These are phyloP conservation scores for Cavia aperea DNA, from an alignment of 2,113 vertebrate genomes.

Conservation along the genomic window DNA sequence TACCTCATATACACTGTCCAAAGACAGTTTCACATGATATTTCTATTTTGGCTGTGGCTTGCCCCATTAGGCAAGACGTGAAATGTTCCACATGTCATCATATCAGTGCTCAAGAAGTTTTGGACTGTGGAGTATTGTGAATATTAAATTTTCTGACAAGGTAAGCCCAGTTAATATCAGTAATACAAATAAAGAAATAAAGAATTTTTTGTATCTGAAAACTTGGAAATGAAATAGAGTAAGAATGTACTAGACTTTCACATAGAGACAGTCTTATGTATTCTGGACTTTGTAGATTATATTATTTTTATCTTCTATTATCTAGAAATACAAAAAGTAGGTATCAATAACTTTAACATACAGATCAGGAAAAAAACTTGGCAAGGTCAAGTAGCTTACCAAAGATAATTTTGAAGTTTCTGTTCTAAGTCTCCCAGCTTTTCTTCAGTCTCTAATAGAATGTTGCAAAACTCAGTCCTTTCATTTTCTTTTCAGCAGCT, in stretches of 20 bases:
- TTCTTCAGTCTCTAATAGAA: background rate
- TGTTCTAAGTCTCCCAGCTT: background rate
- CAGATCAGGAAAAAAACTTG: background rate
- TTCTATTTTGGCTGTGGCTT: background rate
- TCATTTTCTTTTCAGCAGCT: background rate
- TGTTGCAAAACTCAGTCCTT: background rate
- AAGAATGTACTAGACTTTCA: background rate
- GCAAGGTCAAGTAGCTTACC: background rate
- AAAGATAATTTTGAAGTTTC: constrained; percentile 33
- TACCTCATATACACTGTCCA: background rate
- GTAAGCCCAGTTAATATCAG: background rate
- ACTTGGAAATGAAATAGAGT: background rate
- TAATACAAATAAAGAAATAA: background rate
- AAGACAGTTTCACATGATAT: background rate
- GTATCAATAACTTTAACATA: background rate
- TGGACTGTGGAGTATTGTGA: background rate
- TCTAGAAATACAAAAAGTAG: background rate
- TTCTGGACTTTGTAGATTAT: background rate
- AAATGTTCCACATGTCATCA: background rate
- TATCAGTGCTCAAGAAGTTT: background rate
- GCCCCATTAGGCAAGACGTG: too few relatives aligned
- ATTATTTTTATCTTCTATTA: background rate
- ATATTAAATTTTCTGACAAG: background rate
- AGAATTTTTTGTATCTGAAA: background rate
- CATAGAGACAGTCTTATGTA: background rate